Evolutionary conservation across 2,113 vertebrate genomes (phyloP), one percentile per base, ranked within the genome.

Genomic region (Canis aureus): DNA sequence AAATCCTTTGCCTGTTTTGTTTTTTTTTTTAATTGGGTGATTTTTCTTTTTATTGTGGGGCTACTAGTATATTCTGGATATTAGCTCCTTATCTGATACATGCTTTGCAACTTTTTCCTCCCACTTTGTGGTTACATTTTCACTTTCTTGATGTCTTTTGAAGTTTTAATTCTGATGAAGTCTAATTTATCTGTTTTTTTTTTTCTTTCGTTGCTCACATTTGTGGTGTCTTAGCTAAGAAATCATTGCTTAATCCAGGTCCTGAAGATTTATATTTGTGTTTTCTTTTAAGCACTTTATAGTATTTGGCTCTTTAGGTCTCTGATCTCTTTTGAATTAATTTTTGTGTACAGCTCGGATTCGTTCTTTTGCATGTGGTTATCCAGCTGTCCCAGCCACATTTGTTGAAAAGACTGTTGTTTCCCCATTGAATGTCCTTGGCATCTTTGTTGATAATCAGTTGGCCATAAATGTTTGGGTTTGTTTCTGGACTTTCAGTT

Each of bases 141-240:
- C 69, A 84, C 64, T 83, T 57, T 95, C 71, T 93, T 79, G 3
- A 74, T 92, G 29, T 62, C 59, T 32, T 97, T 88, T 59, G n/a
- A 86, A 6, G 17, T 51, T 69, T 96, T 38, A 25, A 62, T 79
- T 93, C 83, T n/a, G 0, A 12, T 86, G 8, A 71, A 60, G 8
- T 80, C 5, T 22, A 53, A 4, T 73, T 79, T 85, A 32, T 73
- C 29, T n/a, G 0, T 35, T 78, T 81, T 74, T 76, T 76, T 64
- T 73, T 76, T 79, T 43, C 10, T 13, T 51, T 91, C 81, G 11
- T 81, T 97, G 23, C 32, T 91, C 85, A 6, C 17, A 5, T 23
- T 90, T 92, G n/a, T 74, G 55, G 38, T 53, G n/a, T 51, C 74
- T 5, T 53, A 80, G 23, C 67, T 78, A 53, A 81, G 11, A 95